Percentiles rank a stretch among this genome's conserved stretches.
These are phyloP conservation scores for Formica aserva DNA, from an alignment of 2,888 invertebrate genomes.

Conservation along the genomic window DNA sequence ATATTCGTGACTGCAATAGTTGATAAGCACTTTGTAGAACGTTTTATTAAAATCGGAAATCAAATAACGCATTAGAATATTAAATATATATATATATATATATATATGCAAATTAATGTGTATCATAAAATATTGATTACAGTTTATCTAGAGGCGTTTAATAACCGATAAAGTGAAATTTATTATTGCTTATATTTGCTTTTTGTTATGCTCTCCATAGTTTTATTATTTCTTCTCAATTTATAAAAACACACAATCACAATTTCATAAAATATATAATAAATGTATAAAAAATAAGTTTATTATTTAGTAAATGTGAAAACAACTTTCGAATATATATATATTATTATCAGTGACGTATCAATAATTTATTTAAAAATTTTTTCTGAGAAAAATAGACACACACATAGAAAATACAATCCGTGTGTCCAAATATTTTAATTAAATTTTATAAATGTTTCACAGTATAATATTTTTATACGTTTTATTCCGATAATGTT, in stretches of 20 bases:
- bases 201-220: not conserved
- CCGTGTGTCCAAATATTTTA: not conserved
- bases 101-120: not conserved
- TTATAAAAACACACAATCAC: not conserved
- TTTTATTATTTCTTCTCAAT: not conserved
- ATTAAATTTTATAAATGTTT: not conserved
- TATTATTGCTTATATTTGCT: not conserved
- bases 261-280: not conserved
- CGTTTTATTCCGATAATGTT: not conserved
- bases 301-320: conserved; percentile 16
- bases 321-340: not conserved
- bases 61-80: not conserved
- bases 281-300: not conserved
- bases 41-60: conserved; percentile 24
- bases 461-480: not conserved
- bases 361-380: conserved; percentile 1
- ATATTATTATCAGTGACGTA: not conserved
- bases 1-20: conserved; percentile 18
- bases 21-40: conserved; percentile 18
- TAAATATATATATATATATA: not conserved
- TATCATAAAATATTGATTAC: not conserved
- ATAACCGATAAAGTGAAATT: not conserved
- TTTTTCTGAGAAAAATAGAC: not conserved
- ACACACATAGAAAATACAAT: not conserved
- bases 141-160: not conserved